phyloP scores from a whole-genome alignment of 2,797 vertebrate species.

The Eutrigla gurnardus region DNA sequence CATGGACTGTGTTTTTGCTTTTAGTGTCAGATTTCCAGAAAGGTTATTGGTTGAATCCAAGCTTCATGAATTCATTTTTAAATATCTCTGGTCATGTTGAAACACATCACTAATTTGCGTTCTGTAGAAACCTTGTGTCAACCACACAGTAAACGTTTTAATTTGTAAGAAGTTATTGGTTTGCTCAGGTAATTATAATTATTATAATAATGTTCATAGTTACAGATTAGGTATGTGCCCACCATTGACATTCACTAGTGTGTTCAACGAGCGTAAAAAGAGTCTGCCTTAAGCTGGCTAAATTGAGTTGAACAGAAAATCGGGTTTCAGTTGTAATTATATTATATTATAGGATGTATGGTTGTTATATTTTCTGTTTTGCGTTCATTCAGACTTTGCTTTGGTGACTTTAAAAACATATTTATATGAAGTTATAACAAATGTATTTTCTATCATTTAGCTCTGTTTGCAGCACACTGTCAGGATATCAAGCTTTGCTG shows the following conservation, averaged over 20 bases:
- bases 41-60: not conserved
- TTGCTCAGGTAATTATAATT: constrained; percentile 35
- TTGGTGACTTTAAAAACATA: not conserved
- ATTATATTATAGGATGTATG: not conserved
- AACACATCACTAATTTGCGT: not conserved
- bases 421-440: constrained; percentile 12
- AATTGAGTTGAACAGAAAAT: not conserved
- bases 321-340: not conserved
- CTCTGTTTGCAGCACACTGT: constrained; percentile 61
- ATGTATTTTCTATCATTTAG: constrained; percentile 19
- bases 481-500: constrained; percentile 50
- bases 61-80: not conserved
- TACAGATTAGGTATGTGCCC: not conserved
- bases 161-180: not conserved
- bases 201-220: not conserved
- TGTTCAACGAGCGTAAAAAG: not conserved
- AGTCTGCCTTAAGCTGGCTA: not conserved
- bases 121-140: not conserved
- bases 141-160: not conserved
- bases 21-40: not conserved
- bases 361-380: not conserved
- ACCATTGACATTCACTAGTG: not conserved
- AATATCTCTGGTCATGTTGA: not conserved
- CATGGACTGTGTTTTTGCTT: not conserved
- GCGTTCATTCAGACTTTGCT: constrained; percentile 5